Percentiles rank a stretch among this genome's conserved stretches.
phyloP scores from a whole-genome alignment of 2,113 vertebrate species.

The Lasiurus cinereus region DNA sequence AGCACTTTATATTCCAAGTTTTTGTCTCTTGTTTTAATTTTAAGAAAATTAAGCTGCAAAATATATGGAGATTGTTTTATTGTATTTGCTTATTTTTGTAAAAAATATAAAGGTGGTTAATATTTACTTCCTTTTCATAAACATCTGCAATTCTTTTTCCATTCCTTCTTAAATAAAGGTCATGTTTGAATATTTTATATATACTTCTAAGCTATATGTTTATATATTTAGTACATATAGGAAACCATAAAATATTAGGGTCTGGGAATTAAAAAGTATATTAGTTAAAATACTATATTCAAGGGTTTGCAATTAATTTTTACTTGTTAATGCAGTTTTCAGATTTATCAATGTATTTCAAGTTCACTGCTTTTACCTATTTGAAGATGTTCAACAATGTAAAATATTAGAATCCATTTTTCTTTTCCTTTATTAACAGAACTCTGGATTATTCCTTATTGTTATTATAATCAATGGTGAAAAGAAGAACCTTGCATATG shows the following conservation, averaged over 20 bases:
- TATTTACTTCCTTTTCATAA: background rate
- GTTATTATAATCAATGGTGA: background rate
- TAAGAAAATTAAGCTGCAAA: background rate
- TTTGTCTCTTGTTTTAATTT: background rate
- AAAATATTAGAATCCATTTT: background rate
- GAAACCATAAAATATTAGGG: background rate
- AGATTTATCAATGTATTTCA: background rate
- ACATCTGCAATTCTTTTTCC: background rate
- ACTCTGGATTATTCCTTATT: background rate
- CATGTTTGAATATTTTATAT: background rate
- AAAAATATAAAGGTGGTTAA: slow-evolving; percentile 6
- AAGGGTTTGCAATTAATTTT: background rate
- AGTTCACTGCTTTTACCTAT: background rate
- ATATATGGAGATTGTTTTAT: background rate
- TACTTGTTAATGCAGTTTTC: background rate
- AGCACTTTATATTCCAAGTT: background rate
- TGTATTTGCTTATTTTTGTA: background rate
- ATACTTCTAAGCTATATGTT: background rate
- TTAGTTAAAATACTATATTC: background rate
- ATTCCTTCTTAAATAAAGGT: background rate
- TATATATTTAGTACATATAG: background rate
- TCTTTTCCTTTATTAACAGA: background rate
- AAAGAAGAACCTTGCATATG: background rate
- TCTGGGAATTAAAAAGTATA: background rate
- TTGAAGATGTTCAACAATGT: background rate